Conservation (phyloP, 1,140 invertebrate species). For the Pogonognathellus flavescens region DNA sequence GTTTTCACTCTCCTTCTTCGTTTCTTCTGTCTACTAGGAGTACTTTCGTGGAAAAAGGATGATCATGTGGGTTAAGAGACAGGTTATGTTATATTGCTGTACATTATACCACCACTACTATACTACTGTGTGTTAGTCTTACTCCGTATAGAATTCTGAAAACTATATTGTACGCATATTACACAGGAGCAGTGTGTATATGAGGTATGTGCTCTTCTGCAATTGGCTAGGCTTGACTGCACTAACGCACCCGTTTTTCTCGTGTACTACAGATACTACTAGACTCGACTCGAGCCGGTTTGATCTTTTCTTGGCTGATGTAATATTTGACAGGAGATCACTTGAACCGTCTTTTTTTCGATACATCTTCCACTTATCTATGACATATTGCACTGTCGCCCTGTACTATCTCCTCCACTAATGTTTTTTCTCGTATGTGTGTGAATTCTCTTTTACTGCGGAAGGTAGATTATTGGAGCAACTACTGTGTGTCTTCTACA, state of each 20-base stretch:
- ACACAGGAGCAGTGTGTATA: neutral
- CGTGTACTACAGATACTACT: neutral
- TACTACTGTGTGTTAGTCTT: neutral
- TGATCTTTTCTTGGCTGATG: constrained; percentile 39
- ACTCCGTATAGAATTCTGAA: too few species aligned
- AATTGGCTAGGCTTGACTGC: neutral
- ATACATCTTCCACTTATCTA: constrained; percentile 34
- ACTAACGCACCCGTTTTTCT: neutral
- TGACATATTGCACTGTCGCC: constrained; percentile 41
- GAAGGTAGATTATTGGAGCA: too few species aligned
- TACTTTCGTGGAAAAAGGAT: constrained; percentile 3
- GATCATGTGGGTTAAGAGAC: constrained; percentile 10
- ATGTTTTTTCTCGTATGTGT: too few species aligned
- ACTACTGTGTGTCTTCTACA: neutral
- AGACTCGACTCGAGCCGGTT: neutral
- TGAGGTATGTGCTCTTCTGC: neutral
- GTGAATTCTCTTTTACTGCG: too few species aligned
- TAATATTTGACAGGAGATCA: constrained; percentile 48
- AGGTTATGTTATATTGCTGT: neutral
- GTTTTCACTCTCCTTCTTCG: neutral
- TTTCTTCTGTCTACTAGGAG: constrained; percentile 7
- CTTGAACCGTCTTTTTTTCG: constrained; percentile 38
- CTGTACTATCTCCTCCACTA: neutral
- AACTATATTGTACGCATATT: neutral
- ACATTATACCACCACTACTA: neutral